Conservation (phyloP, 2,113 vertebrate genomes). For the rabbit (Oryctolagus cuniculus) region DNA sequence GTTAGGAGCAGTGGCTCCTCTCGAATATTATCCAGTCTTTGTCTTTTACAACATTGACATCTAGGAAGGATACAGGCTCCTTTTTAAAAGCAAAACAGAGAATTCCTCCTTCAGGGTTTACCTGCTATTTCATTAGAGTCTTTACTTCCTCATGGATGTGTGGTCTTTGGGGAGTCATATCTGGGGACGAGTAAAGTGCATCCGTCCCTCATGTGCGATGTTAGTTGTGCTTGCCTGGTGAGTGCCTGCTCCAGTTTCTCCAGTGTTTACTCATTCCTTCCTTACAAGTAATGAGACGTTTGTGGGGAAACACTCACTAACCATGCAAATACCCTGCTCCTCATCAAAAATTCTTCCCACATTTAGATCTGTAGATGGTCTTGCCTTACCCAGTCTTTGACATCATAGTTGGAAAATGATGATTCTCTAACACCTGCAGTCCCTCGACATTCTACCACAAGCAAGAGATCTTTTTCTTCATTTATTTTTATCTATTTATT, state of each 20-base stretch:
- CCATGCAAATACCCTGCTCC: constrained; percentile 16
- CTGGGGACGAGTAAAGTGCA: not conserved
- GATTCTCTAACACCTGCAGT: not conserved
- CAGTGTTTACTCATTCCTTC: not conserved
- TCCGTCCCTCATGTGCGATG: not conserved
- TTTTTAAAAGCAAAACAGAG: not conserved
- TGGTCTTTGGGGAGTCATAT: not conserved
- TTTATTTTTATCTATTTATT: not conserved
- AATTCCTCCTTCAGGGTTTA: not conserved
- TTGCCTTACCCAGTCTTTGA: not conserved
- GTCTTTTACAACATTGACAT: not conserved
- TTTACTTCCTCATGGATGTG: constrained; percentile 18
- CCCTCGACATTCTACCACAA: not conserved
- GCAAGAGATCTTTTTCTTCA: not conserved
- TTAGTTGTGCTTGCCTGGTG: not conserved
- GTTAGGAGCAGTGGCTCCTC: not conserved
- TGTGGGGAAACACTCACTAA: not conserved
- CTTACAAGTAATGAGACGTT: not conserved
- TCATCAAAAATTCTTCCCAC: constrained; percentile 23
- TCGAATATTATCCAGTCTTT: constrained; percentile 38
- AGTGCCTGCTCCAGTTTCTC: constrained; percentile 26
- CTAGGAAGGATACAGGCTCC: not conserved
- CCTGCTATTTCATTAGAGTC: constrained; percentile 17
- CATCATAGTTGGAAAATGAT: not conserved
- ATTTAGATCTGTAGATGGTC: not conserved